Evolutionary conservation across 2,113 vertebrate genomes (phyloP), one percentile per base, ranked within the genome.

Genomic region (Bos taurus): DNA sequence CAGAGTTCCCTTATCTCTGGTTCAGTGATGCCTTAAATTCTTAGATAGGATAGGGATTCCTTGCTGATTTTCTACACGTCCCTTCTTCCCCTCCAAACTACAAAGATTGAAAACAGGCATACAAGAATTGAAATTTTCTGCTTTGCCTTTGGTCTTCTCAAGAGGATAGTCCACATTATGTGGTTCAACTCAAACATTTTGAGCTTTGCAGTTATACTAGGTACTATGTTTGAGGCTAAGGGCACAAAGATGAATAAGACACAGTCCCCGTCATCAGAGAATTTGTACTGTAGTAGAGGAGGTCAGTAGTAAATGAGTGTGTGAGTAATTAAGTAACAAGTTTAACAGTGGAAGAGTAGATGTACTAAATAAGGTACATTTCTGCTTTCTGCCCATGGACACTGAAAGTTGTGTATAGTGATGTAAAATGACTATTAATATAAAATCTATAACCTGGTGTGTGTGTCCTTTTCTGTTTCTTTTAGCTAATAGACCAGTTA

Each of bases 401-500:
- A 36, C 12, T 56, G 71, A 59, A 16, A 60, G 57, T 67, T 87
- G 16, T 64, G 54, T 67, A 54, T 11, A 52, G 33, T 95, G 93
- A 84, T 96, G 21, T 77, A 56, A 88, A 23, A 43, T 43, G 15
- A 43, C 17, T 77, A 0, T 30, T 50, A 43, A 52, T 62, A 17
- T n/a, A 96, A 91, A 90, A 82, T 90, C 88, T 85, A 0, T 95
- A 98, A 94, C 54, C 74, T 92, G 5, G 40, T 60, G 83, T 95
- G 80, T 97, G 91, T 97, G 83, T 97, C 98, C 59, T 98, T 95
- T 57, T 91, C 98, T 93, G 89, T 98, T 94, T 98, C n/a, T 98
- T 98, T 71, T 96, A 99, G 99, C 99, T 99, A 93, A 99, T 99
- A 99, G 99, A 99, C 97, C 99, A 99, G 98, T 98, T 99, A 98